Conservation (phyloP, 2,888 invertebrate species). For the Caenorhabditis wallacei region DNA sequence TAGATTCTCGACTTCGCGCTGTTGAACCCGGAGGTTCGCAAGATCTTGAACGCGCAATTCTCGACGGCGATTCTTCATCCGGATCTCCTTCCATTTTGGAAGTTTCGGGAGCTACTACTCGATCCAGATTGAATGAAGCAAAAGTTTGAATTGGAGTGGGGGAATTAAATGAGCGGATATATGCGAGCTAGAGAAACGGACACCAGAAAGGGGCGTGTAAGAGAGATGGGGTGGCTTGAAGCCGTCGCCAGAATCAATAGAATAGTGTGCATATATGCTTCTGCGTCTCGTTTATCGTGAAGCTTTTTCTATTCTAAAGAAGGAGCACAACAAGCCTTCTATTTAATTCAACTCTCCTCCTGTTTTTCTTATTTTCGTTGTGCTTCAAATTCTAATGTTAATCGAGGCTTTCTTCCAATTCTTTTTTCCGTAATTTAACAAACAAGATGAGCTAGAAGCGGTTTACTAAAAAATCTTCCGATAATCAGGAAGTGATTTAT, state of each 20-base stretch:
- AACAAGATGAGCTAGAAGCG: background rate
- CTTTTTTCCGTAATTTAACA: background rate
- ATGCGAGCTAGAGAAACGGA: conserved; percentile 18
- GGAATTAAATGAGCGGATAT: conserved; percentile 24
- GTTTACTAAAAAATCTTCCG: background rate
- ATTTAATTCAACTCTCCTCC: conserved; percentile 43
- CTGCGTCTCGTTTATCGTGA: conserved; percentile 52
- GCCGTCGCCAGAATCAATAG: conserved; percentile 57
- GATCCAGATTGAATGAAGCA: background rate
- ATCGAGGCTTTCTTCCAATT: conserved; percentile 12
- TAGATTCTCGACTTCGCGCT: conserved; percentile 55
- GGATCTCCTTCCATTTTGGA: conserved; percentile 36
- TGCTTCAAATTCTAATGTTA: conserved; percentile 4
- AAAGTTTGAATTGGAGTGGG: conserved; percentile 15
- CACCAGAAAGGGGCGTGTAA: conserved; percentile 43
- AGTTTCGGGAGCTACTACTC: conserved; percentile 18
- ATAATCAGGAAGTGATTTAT: no score
- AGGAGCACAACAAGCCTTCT: conserved; percentile 42
- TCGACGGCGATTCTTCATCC: conserved; percentile 43
- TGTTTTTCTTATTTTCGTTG: background rate
- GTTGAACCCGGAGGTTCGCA: conserved; percentile 57
- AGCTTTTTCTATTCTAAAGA: conserved; percentile 13
- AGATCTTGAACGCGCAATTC: conserved; percentile 48
- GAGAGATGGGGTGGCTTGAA: conserved; percentile 29
- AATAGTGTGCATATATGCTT: conserved; percentile 28